Evolutionary conservation across 2,888 invertebrate genomes (phyloP), one percentile per base, ranked within the genome.

Genomic region (Drosophila neonasuta): DNA sequence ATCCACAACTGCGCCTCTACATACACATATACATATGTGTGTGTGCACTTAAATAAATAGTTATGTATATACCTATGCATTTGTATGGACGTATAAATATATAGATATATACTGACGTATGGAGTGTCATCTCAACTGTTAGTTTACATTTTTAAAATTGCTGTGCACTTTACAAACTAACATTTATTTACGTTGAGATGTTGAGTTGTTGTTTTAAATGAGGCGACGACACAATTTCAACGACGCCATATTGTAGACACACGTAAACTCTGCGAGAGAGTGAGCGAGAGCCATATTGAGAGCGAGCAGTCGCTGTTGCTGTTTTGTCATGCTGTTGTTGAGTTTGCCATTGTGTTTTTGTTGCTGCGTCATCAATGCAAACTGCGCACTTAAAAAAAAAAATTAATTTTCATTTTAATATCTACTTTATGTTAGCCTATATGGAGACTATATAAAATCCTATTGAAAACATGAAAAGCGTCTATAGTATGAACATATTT

Each of bases 361-460:
- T 82, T 85, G 86, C 80, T 81, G 81, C 81, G 81, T 81, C 81
- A 81, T 85, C 87, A 82, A 71, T 87, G 86, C 87, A 76, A 85
- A 81, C 81, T 81, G 81, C 81, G 81, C 81, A 81, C 71, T 87
- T 81, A 73, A 67, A 62, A 66, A 52, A 11, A 13, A 42, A 44
- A 77, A 68, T 59, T 70, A 55, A 57, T 17, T 67, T 65, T 71
- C 49, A 61, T 63, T 68, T 68, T 36, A 69, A 67, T 61, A 62
- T 62, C 49, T 77, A 39, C 36, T 17, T 46, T 46, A 36, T 46
- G 45, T 20, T 32, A 32, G 59, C 36, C 56, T 52, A 51, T 46
- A 46, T 51, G 49, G 13, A 55, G 15, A 34, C 51, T 65, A 13
- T 32, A 29, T 45, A 20, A 8, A 46, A 46, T 17, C 11, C 8